A percentile compares a stretch with the other conserved stretches of the same genome.
Conservation (phyloP, 2,113 vertebrate species). For the Gambusia affinis region DNA sequence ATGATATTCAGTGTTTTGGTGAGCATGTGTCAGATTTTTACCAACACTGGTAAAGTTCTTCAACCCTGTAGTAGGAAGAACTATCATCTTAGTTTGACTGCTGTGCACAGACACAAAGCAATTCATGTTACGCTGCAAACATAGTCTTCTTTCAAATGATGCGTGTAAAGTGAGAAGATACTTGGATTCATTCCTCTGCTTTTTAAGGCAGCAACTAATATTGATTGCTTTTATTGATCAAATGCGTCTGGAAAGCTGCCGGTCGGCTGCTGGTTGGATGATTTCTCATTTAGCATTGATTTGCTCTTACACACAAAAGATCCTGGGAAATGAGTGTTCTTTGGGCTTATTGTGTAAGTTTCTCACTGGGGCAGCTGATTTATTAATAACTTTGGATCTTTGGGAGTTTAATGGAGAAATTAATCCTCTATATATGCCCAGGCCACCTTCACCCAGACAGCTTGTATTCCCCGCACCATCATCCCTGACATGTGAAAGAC, state of each 20-base stretch:
- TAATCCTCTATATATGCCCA: neutral
- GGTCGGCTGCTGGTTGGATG: constrained; percentile 1
- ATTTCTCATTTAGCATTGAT: constrained; percentile 33
- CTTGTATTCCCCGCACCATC: constrained; percentile 11
- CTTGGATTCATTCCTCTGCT: constrained; percentile 23
- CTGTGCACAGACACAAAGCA: neutral
- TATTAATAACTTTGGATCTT: constrained; percentile 19
- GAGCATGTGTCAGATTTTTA: neutral
- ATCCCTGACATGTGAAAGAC: constrained; percentile 38
- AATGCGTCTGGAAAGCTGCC: constrained; percentile 12
- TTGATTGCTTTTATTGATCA: constrained; percentile 39
- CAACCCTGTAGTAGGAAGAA: neutral
- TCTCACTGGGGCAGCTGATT: neutral
- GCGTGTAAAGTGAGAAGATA: constrained; percentile 31
- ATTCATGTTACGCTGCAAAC: neutral
- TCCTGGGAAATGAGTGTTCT: neutral
- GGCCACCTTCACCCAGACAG: neutral
- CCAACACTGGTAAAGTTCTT: neutral
- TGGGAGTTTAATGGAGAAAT: neutral
- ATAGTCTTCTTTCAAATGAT: constrained; percentile 2
- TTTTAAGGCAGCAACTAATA: constrained; percentile 20
- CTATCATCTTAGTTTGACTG: neutral
- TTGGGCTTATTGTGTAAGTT: constrained; percentile 6
- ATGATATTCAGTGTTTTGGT: neutral
- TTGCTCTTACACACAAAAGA: constrained; percentile 13